Evolutionary conservation across 2,113 vertebrate genomes (phyloP).

Genomic region (Microtus pennsylvanicus): DNA sequence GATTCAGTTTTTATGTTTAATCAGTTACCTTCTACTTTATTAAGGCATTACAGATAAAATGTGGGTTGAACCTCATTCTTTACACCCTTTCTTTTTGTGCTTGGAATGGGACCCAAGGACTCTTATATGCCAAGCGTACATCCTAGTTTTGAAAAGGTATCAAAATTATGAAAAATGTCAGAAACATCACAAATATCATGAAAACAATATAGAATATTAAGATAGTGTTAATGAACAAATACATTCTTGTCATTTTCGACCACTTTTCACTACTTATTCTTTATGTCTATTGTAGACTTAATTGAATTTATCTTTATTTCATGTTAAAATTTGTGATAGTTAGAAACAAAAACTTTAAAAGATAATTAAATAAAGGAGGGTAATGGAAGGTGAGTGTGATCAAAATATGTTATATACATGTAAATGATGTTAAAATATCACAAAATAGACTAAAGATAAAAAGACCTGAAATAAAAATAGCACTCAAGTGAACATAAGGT

Average conservation of each 20-base stretch:
- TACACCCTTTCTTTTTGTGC: background rate
- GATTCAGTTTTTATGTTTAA: slow-evolving; percentile 33
- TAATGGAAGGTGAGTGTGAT: too few species aligned
- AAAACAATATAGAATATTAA: background rate
- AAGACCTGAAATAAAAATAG: background rate
- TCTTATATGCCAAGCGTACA: background rate
- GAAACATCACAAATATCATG: background rate
- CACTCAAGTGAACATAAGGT: background rate
- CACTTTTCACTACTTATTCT: background rate
- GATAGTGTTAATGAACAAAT: background rate
- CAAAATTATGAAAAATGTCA: background rate
- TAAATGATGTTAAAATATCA: background rate
- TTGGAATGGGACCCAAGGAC: background rate
- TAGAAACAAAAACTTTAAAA: background rate
- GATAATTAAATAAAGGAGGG: background rate
- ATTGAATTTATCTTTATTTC: background rate
- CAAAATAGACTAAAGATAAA: background rate
- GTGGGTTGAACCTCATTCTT: background rate
- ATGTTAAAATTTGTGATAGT: background rate
- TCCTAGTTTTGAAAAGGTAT: background rate
- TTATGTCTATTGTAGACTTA: background rate
- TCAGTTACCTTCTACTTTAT: background rate
- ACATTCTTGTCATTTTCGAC: background rate
- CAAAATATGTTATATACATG: background rate
- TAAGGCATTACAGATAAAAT: background rate